These are phyloP conservation scores for Arbacia lixula DNA, from an alignment of 53 echinoderm and acorn worm species.

Conservation along the genomic window DNA sequence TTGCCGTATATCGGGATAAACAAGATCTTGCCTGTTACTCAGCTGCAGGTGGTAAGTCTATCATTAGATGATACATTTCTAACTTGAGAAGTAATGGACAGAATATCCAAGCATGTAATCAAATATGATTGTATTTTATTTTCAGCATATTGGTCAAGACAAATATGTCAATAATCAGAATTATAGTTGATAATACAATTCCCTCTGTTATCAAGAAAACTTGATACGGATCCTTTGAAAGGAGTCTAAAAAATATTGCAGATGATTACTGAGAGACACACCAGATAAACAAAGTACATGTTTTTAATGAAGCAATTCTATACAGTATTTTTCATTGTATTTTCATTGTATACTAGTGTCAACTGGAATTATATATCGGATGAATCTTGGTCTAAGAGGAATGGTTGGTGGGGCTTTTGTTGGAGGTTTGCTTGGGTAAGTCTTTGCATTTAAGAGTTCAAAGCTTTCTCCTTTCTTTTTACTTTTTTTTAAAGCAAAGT, in stretches of 20 bases:
- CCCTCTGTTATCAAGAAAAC: no score
- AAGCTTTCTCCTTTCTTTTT: no score
- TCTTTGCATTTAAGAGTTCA: no score
- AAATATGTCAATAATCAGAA: not conserved
- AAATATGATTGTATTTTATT: not conserved
- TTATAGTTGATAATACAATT: no score
- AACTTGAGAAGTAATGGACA: not conserved
- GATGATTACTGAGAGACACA: no score
- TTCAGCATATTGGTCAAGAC: not conserved
- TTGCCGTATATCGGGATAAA: conserved; percentile 82
- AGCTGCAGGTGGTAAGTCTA: conserved; percentile 77
- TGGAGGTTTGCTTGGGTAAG: conserved; percentile 85
- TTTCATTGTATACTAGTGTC: conserved; percentile 47
- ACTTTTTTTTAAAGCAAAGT: no score
- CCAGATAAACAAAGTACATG: not conserved
- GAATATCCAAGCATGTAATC: not conserved
- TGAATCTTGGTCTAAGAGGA: conserved; percentile 80
- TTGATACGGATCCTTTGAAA: no score
- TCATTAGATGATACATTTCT: not conserved
- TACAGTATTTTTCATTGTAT: not conserved
- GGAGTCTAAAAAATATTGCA: no score
- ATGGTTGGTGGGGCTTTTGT: conserved; percentile 79
- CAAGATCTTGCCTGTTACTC: conserved; percentile 75
- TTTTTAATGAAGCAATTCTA: not conserved
- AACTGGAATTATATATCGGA: conserved; percentile 77